Percentiles rank a stretch among this genome's conserved stretches.
Evolutionary conservation across 2,888 invertebrate species (phyloP).

Genomic region (Chrysomela aeneicollis): DNA sequence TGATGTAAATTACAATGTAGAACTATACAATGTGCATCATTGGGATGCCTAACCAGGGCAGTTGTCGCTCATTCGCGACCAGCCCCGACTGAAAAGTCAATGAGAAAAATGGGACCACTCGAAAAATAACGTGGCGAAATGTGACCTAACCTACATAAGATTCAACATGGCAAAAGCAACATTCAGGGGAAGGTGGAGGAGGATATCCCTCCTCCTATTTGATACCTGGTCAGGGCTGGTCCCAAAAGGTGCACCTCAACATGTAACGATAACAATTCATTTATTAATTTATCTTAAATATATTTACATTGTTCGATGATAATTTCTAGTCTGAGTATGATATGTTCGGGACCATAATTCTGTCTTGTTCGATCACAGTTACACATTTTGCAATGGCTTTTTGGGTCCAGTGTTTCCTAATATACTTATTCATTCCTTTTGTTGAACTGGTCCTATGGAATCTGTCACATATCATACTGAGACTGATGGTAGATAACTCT

Average conservation of each 20-base stretch:
- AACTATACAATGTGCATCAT: constrained; percentile 50
- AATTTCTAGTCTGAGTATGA: constrained; percentile 17
- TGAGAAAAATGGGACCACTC: constrained; percentile 38
- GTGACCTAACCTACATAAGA: constrained; percentile 39
- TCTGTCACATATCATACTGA: constrained; percentile 24
- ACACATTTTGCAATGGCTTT: constrained; percentile 8
- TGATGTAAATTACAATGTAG: constrained; percentile 56
- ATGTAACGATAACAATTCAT: constrained; percentile 38
- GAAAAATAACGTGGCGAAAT: constrained; percentile 41
- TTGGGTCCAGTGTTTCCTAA: background rate
- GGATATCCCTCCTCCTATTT: constrained; percentile 54
- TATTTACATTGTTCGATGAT: constrained; percentile 30
- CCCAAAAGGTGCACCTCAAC: constrained; percentile 38
- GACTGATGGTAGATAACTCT: constrained; percentile 37
- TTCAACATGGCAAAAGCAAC: constrained; percentile 49
- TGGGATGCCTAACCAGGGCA: constrained; percentile 46
- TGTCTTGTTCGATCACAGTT: background rate
- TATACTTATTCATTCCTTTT: constrained; percentile 22
- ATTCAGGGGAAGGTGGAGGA: constrained; percentile 53
- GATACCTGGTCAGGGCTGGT: constrained; percentile 51
- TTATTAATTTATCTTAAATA: constrained; percentile 34
- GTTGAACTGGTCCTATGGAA: constrained; percentile 13
- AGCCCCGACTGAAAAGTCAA: constrained; percentile 51
- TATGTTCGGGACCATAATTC: constrained; percentile 5
- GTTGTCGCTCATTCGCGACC: constrained; percentile 53